Conservation (phyloP, 2,113 vertebrate species). For the Illadopsis cleaveri region DNA sequence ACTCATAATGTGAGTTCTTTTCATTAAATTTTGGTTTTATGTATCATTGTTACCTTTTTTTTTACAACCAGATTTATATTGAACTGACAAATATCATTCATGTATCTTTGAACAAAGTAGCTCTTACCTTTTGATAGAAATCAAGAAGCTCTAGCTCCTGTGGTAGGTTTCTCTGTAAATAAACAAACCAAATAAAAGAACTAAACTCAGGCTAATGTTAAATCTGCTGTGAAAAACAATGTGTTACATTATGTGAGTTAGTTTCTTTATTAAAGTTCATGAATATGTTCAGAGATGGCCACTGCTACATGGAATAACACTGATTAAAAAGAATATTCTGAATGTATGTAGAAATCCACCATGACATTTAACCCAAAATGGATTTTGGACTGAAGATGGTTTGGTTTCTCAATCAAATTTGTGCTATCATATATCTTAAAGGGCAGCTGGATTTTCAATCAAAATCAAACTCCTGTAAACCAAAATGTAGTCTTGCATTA, state of each 20-base stretch:
- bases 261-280: neutral
- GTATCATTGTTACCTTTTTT: slow-evolving; percentile 27
- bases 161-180: neutral
- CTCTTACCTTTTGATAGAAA: slow-evolving; percentile 17
- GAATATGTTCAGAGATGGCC: neutral
- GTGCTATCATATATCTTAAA: neutral
- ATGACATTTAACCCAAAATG: neutral
- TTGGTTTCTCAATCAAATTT: neutral
- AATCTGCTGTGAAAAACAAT: neutral
- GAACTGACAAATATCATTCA: slow-evolving; percentile 48
- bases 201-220: neutral
- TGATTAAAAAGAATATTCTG: neutral
- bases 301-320: neutral
- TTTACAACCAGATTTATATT: neutral
- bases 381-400: neutral
- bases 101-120: slow-evolving; percentile 32
- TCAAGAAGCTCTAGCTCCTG: neutral
- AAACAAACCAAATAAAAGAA: neutral
- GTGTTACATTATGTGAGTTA: neutral
- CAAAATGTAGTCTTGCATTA: neutral
- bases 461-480: neutral
- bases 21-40: slow-evolving; percentile 68
- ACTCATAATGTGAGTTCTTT: slow-evolving; percentile 52
- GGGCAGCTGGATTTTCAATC: neutral
- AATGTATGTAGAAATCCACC: neutral